Conservation (phyloP, 1,140 invertebrate genomes). For the Chionoecetes opilio region DNA sequence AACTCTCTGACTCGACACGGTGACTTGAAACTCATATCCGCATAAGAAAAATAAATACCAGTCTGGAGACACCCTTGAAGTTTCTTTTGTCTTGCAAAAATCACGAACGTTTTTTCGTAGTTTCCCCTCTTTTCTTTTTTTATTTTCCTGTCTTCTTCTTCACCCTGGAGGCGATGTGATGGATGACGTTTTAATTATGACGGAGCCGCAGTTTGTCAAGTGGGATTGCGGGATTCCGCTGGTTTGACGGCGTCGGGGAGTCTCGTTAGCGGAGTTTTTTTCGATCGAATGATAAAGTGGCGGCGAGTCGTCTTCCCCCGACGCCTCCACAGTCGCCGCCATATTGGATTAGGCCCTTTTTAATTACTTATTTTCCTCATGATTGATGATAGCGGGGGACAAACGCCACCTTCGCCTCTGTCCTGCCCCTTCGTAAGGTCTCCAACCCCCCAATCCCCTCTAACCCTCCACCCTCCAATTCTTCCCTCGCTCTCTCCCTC, state of each 20-base stretch:
- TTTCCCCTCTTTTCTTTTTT: background rate
- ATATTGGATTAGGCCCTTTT: conserved; percentile 79
- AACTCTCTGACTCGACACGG: background rate
- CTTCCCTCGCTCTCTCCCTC: background rate
- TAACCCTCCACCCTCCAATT: background rate
- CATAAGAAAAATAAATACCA: background rate
- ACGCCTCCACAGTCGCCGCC: conserved; percentile 64
- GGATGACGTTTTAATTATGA: conserved; percentile 74
- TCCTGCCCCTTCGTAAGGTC: background rate
- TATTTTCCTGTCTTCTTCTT: background rate
- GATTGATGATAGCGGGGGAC: conserved; percentile 70
- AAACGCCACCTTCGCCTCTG: conserved; percentile 38
- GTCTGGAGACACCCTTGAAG: background rate
- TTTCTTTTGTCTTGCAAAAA: background rate
- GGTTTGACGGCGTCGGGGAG: conserved; percentile 39
- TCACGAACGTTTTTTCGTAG: background rate
- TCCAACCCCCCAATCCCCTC: background rate
- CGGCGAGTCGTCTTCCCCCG: conserved; percentile 53
- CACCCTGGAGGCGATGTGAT: conserved; percentile 50
- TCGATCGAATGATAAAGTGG: conserved; percentile 62
- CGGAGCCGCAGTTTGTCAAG: conserved; percentile 67
- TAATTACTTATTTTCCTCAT: conserved; percentile 79
- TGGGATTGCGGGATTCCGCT: background rate
- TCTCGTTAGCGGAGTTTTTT: conserved; percentile 73
- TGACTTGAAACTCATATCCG: background rate